Evolutionary conservation across 2,113 vertebrate species (phyloP).

Genomic region (Spheniscus mendiculus): DNA sequence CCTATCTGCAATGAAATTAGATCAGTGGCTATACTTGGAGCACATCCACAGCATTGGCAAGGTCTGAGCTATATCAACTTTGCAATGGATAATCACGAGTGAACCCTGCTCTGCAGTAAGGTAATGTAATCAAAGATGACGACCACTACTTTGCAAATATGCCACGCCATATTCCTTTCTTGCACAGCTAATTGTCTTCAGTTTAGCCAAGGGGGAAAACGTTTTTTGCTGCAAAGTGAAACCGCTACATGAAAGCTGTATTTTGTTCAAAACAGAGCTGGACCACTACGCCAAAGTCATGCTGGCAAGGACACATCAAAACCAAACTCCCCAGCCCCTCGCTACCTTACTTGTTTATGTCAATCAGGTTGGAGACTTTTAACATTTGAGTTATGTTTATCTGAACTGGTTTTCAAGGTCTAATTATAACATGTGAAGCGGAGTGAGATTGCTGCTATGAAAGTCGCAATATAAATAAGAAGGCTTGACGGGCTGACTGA

Average conservation of each 20-base stretch:
- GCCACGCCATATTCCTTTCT: background rate
- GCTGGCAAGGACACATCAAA: background rate
- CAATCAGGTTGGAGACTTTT: background rate
- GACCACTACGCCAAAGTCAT: background rate
- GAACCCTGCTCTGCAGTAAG: background rate
- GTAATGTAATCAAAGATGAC: background rate
- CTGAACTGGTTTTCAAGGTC: constrained; percentile 48
- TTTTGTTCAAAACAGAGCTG: background rate
- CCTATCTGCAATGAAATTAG: background rate
- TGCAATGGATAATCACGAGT: background rate
- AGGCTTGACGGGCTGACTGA: background rate
- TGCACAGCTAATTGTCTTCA: background rate
- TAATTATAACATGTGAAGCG: constrained; percentile 66
- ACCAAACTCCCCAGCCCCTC: background rate
- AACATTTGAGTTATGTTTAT: constrained; percentile 60
- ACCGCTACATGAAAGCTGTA: background rate
- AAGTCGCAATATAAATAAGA: constrained; percentile 49
- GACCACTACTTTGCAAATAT: background rate
- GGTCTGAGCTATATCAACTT: background rate
- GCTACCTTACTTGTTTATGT: background rate
- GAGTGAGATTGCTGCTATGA: constrained; percentile 50
- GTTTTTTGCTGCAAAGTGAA: background rate
- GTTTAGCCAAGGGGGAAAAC: background rate
- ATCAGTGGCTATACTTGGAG: background rate
- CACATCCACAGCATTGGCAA: background rate